These are phyloP conservation scores for Acrobasis suavella DNA, from an alignment of 2,888 invertebrate genomes.

Conservation along the genomic window DNA sequence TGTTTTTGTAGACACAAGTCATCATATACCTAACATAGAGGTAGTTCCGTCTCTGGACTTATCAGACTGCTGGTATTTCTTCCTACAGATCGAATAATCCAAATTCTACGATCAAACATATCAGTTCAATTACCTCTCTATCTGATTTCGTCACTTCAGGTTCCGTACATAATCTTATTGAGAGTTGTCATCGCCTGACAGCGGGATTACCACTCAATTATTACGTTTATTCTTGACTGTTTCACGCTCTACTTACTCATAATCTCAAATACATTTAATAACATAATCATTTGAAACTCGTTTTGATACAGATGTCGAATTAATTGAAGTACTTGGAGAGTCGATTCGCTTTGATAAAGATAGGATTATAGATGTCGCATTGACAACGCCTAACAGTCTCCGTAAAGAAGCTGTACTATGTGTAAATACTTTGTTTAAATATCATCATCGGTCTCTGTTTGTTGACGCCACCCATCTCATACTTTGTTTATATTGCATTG, in stretches of 20 bases:
- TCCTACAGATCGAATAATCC: background rate
- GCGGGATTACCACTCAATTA: constrained; percentile 46
- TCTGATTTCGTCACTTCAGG: constrained; percentile 39
- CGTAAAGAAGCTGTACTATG: too few species aligned
- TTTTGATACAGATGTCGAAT: constrained; percentile 37
- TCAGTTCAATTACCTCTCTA: constrained; percentile 25
- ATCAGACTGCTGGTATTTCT: too few species aligned
- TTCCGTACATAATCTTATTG: constrained; percentile 43
- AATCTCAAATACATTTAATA: constrained; percentile 47
- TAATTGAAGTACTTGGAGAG: constrained; percentile 33
- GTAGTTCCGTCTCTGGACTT: too few species aligned
- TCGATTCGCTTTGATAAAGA: constrained; percentile 11
- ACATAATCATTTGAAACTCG: constrained; percentile 45
- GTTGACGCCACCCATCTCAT: too few species aligned
- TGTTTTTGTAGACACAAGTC: too few species aligned
- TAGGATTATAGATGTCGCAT: too few species aligned
- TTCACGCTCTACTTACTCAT: constrained; percentile 51
- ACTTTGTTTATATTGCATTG: too few species aligned
- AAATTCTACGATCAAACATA: constrained; percentile 12
- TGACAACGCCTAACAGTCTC: too few species aligned
- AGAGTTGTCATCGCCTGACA: constrained; percentile 48
- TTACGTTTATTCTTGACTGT: constrained; percentile 40
- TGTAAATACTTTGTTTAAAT: too few species aligned
- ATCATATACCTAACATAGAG: too few species aligned
- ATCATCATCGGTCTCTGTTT: too few species aligned